Percentiles rank a stretch among this genome's conserved stretches.
Evolutionary conservation across 1,140 invertebrate species (phyloP).

Genomic region (Calephelis nemesis): DNA sequence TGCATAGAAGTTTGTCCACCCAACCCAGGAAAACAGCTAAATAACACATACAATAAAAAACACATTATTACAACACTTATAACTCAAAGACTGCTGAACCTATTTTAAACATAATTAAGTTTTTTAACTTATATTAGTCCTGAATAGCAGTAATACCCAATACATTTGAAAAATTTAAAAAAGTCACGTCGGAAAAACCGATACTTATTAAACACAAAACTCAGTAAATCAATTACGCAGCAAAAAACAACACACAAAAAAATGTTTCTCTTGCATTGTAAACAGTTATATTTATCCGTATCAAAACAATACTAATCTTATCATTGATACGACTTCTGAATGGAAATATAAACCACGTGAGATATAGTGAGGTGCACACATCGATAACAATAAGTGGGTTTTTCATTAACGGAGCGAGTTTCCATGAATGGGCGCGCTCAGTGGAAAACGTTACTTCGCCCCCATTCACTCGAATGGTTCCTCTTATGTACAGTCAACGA

Average conservation of each 20-base stretch:
- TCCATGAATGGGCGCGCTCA: constrained; percentile 68
- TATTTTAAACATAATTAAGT: too few relatives aligned
- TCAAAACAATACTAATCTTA: constrained; percentile 33
- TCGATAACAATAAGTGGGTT: constrained; percentile 67
- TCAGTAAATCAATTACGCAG: background rate
- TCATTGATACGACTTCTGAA: constrained; percentile 44
- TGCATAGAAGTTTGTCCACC: too few relatives aligned
- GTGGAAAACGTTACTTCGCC: constrained; percentile 66
- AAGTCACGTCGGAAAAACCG: too few relatives aligned
- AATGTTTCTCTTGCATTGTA: background rate
- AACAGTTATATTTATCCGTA: constrained; percentile 18
- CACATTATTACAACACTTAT: too few relatives aligned
- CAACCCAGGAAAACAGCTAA: too few relatives aligned
- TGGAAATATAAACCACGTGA: constrained; percentile 49
- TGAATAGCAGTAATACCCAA: too few relatives aligned
- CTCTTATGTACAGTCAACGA: constrained; percentile 19
- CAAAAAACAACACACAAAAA: constrained; percentile 3
- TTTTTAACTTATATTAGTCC: too few relatives aligned
- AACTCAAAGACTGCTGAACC: too few relatives aligned
- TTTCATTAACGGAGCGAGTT: constrained; percentile 73
- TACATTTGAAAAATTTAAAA: too few relatives aligned
- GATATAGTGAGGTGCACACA: constrained; percentile 31
- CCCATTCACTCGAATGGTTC: constrained; percentile 43
- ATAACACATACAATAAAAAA: too few relatives aligned
- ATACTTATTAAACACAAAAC: background rate